A percentile compares a stretch with the other conserved stretches of the same genome.
Conservation (phyloP, 2,888 invertebrate genomes). For the Oligia strigilis region DNA sequence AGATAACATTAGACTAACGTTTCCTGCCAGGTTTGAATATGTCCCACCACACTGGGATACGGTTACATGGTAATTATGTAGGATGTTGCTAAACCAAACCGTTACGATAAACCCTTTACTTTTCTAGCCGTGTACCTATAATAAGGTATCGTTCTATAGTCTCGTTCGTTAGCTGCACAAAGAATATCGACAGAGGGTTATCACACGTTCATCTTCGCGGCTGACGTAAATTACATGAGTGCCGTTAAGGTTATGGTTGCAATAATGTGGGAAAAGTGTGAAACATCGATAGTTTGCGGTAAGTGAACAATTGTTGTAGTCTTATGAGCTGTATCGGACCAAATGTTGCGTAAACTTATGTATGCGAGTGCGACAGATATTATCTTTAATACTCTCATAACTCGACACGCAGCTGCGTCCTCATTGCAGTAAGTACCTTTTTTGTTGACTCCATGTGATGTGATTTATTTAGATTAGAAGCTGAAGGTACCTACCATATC, state of each 20-base stretch:
- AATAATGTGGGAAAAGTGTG: conserved; percentile 84
- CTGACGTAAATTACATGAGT: conserved; percentile 70
- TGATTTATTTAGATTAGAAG: conserved; percentile 8
- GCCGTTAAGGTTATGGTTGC: conserved; percentile 80
- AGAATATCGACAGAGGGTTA: conserved; percentile 65
- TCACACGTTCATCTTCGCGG: conserved; percentile 67
- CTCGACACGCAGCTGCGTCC: conserved; percentile 30
- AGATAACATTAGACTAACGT: conserved; percentile 80
- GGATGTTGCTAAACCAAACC: conserved; percentile 55
- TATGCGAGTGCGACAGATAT: conserved; percentile 72
- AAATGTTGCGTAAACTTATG: conserved; percentile 68
- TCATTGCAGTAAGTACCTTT: conserved; percentile 15
- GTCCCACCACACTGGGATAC: conserved; percentile 64
- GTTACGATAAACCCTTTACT: conserved; percentile 62
- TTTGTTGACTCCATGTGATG: background rate
- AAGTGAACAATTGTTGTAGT: conserved; percentile 68
- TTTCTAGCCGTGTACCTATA: conserved; percentile 19
- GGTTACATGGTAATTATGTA: conserved; percentile 62
- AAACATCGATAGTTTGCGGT: conserved; percentile 83
- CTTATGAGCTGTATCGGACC: conserved; percentile 56
- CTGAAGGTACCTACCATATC: background rate
- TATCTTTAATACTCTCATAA: conserved; percentile 51
- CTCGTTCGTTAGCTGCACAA: conserved; percentile 57
- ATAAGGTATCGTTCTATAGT: conserved; percentile 30
- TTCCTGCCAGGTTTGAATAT: conserved; percentile 77